A percentile compares a stretch with the other conserved stretches of the same genome.
Conservation (phyloP, 2,888 invertebrate species). For the Corbicula japonica region DNA sequence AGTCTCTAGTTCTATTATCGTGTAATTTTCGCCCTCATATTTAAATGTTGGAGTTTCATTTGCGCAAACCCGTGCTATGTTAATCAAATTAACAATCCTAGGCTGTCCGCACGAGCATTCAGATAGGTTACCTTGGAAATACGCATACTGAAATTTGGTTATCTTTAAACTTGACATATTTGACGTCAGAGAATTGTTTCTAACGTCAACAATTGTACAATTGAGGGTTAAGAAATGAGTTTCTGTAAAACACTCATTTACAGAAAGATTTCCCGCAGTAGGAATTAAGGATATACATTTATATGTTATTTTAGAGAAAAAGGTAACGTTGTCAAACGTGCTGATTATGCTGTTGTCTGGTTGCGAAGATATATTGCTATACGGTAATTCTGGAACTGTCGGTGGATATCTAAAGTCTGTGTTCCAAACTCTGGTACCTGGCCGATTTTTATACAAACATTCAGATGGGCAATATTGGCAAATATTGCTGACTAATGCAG, state of each 20-base stretch:
- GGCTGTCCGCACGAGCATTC: constrained; percentile 61
- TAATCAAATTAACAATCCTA: constrained; percentile 68
- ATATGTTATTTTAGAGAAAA: constrained; percentile 43
- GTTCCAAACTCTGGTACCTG: constrained; percentile 43
- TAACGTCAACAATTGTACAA: constrained; percentile 40
- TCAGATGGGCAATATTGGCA: constrained; percentile 52
- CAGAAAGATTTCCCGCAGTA: constrained; percentile 51
- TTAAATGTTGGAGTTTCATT: constrained; percentile 54
- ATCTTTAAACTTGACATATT: constrained; percentile 56
- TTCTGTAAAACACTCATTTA: too few relatives aligned
- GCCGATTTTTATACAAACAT: constrained; percentile 63
- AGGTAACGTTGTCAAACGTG: constrained; percentile 38
- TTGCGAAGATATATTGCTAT: constrained; percentile 39
- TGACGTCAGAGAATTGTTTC: constrained; percentile 55
- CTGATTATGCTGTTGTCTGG: constrained; percentile 56
- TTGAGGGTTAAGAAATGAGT: too few relatives aligned
- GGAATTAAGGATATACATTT: constrained; percentile 21
- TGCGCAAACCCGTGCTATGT: constrained; percentile 42
- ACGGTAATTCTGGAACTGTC: constrained; percentile 32
- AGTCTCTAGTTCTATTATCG: constrained; percentile 53
- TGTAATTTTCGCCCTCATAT: constrained; percentile 45
- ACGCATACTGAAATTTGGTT: constrained; percentile 42
- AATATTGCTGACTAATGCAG: constrained; percentile 61
- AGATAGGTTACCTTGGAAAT: constrained; percentile 46
- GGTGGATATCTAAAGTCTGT: constrained; percentile 57